Evolutionary conservation across 2,113 vertebrate species (phyloP).

Genomic region (Calonectris borealis): DNA sequence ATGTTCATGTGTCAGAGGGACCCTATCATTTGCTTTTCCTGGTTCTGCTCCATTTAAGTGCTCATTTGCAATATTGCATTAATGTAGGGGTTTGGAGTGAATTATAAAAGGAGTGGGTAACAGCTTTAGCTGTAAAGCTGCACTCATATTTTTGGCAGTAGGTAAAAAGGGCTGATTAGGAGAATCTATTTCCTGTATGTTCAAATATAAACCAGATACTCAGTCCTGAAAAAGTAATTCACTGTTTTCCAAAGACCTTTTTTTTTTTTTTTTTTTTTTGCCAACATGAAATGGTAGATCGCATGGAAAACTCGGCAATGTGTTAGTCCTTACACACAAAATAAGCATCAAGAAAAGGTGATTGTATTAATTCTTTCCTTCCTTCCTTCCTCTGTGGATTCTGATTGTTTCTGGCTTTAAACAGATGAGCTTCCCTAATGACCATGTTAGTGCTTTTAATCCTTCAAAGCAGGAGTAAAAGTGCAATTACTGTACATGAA

Average conservation of each 20-base stretch:
- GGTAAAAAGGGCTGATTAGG: slow-evolving; percentile 7
- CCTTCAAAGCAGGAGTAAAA: not conserved
- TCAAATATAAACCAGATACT: slow-evolving; percentile 30
- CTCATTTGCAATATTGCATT: slow-evolving; percentile 10
- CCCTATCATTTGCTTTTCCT: not conserved
- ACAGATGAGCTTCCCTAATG: not conserved
- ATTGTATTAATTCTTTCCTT: not conserved
- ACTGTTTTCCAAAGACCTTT: not conserved
- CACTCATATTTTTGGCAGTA: slow-evolving; percentile 9
- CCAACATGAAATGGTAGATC: not conserved
- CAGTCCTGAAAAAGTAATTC: not conserved
- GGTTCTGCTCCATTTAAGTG: not conserved
- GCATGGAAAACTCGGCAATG: not conserved
- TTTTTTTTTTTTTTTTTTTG: not conserved
- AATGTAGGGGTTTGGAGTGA: not conserved
- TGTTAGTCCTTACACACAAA: not conserved
- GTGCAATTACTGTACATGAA: not conserved
- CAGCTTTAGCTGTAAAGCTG: slow-evolving; percentile 32
- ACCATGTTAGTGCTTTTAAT: not conserved
- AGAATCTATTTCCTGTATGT: slow-evolving; percentile 32
- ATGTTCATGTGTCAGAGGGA: not conserved
- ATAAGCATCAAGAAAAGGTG: not conserved
- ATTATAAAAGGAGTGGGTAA: not conserved
- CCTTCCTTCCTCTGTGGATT: not conserved
- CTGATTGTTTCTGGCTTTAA: slow-evolving; percentile 5